Conservation (phyloP, 2,797 vertebrate genomes). For the Parauchenoglanis ngamensis region DNA sequence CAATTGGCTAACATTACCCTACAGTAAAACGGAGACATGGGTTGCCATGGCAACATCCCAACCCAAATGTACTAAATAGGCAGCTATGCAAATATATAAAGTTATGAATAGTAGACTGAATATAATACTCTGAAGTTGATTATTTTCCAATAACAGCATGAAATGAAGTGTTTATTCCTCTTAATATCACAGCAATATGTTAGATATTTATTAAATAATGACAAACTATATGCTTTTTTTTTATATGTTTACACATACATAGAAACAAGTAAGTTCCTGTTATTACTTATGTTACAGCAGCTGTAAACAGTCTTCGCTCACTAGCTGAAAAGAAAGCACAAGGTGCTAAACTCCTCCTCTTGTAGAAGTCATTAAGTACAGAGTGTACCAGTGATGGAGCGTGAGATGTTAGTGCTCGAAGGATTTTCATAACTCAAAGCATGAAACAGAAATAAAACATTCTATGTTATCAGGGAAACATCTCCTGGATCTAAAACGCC, state of each 20-base stretch:
- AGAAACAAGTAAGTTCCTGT: background rate
- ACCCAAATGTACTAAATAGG: background rate
- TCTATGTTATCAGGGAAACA: too few species aligned
- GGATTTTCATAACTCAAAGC: background rate
- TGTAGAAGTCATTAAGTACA: too few species aligned
- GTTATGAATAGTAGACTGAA: too few species aligned
- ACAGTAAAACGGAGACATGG: background rate
- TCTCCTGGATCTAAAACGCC: background rate
- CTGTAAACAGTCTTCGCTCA: background rate
- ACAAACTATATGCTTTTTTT: too few species aligned
- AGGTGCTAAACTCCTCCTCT: too few species aligned
- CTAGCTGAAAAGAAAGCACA: background rate
- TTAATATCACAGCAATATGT: background rate
- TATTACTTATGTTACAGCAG: background rate
- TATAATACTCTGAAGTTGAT: too few species aligned
- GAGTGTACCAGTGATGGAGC: too few species aligned
- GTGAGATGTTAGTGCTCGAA: too few species aligned
- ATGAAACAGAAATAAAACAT: background rate
- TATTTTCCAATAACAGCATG: background rate
- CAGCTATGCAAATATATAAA: too few species aligned
- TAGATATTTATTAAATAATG: background rate
- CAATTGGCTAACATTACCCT: too few species aligned
- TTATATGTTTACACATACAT: background rate
- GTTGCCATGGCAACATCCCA: constrained; percentile 3
- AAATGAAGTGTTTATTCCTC: background rate